Evolutionary conservation across 2,888 invertebrate species (phyloP).

Genomic region (Diabrotica balteata): DNA sequence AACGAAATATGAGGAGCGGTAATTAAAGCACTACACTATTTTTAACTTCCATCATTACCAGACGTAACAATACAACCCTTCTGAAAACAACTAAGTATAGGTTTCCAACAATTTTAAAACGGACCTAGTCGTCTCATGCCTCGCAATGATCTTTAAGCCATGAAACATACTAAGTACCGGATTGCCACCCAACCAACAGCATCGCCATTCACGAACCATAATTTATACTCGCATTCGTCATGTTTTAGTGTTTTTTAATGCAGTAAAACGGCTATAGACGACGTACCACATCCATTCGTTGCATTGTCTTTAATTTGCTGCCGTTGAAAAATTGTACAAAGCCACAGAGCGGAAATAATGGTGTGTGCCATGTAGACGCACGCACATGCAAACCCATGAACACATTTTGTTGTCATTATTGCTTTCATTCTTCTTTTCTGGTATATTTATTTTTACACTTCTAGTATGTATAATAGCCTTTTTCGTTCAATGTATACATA

Average conservation of each 20-base stretch:
- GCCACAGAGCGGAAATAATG: constrained; percentile 31
- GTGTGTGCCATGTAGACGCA: constrained; percentile 28
- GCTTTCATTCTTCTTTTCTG: neutral
- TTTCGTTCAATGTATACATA: no score
- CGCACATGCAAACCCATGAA: constrained; percentile 8
- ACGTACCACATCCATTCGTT: constrained; percentile 1
- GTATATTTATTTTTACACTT: no score
- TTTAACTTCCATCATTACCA: no score
- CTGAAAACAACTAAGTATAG: no score
- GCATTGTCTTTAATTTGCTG: constrained; percentile 14
- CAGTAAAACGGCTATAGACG: constrained; percentile 9
- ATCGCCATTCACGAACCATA: neutral
- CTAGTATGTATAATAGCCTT: no score
- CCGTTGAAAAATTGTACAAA: constrained; percentile 14
- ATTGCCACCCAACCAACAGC: neutral
- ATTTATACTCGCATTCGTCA: constrained; percentile 9
- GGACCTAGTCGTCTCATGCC: no score
- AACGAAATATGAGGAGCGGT: no score
- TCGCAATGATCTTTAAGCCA: no score
- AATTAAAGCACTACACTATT: no score
- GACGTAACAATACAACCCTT: no score
- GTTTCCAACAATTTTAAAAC: no score
- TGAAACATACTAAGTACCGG: no score
- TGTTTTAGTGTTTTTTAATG: constrained; percentile 12
- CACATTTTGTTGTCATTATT: neutral